phyloP scores from a whole-genome alignment of 1,140 invertebrate genomes.

The Drosophila oshimai region DNA sequence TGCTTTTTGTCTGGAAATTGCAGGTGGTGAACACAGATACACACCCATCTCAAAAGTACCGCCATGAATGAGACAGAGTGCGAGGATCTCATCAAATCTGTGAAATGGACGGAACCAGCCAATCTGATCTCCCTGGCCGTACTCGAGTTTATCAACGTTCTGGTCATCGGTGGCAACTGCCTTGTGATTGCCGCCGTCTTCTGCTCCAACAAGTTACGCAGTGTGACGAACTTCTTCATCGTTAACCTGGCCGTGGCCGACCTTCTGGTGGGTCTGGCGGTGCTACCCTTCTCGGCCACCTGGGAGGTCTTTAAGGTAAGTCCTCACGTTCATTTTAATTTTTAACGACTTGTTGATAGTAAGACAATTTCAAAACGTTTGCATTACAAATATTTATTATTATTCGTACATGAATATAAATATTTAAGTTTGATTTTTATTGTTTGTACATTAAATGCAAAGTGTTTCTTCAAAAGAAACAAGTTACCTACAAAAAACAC shows the following conservation, averaged over 20 bases:
- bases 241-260: constrained; percentile 96
- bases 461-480: no score
- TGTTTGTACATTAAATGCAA: no score
- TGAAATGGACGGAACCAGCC: constrained; percentile 90
- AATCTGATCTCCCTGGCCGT: constrained; percentile 89
- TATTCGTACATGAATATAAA: no score
- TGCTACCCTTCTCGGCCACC: constrained; percentile 94
- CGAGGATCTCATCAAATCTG: constrained; percentile 88
- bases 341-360: no score
- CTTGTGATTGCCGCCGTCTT: constrained; percentile 96
- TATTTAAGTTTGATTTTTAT: no score
- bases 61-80: constrained; percentile 90
- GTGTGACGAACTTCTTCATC: constrained; percentile 97
- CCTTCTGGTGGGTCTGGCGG: constrained; percentile 93
- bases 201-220: constrained; percentile 92
- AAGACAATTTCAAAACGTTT: no score
- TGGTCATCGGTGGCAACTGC: constrained; percentile 94
- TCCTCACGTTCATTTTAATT: constrained; percentile 66
- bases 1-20: constrained; percentile 13
- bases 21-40: constrained; percentile 77
- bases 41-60: constrained; percentile 75
- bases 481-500: no score
- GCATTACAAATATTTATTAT: no score
- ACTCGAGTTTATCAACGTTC: constrained; percentile 91
- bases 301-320: constrained; percentile 94